A percentile compares a stretch with the other conserved stretches of the same genome.
These are phyloP conservation scores for Baronia brevicornis DNA, from an alignment of 2,888 invertebrate species.

Conservation along the genomic window DNA sequence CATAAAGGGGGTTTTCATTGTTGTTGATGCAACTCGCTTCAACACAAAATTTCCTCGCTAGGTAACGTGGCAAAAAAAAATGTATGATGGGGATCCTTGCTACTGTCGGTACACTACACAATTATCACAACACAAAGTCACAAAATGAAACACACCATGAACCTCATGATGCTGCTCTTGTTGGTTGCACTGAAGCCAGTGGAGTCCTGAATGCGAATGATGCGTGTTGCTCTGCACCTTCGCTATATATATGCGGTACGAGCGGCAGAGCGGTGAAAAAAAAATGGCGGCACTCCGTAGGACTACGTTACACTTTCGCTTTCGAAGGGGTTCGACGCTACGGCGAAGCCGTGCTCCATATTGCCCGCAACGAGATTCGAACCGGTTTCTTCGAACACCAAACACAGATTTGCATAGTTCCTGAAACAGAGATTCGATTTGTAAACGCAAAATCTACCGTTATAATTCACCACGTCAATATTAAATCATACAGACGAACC, in stretches of 20 bases:
- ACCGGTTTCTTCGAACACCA: slow-evolving; percentile 22
- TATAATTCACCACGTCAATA: too few relatives aligned
- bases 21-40: slow-evolving; percentile 15
- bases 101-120: slow-evolving; percentile 21
- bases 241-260: slow-evolving; percentile 70
- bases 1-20: neutral
- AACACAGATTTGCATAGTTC: slow-evolving; percentile 22
- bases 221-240: slow-evolving; percentile 56
- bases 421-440: slow-evolving; percentile 20
- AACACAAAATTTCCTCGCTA: slow-evolving; percentile 51
- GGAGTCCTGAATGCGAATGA: slow-evolving; percentile 75
- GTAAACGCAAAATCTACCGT: too few relatives aligned
- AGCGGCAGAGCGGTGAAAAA: slow-evolving; percentile 67
- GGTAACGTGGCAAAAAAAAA: slow-evolving; percentile 38
- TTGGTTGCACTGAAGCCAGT: slow-evolving; percentile 74
- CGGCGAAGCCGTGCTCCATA: slow-evolving; percentile 56
- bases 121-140: slow-evolving; percentile 24
- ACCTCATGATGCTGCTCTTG: slow-evolving; percentile 71
- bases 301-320: slow-evolving; percentile 74
- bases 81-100: slow-evolving; percentile 25
- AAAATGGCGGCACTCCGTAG: slow-evolving; percentile 61
- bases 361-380: slow-evolving; percentile 25
- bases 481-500: too few relatives aligned
- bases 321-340: slow-evolving; percentile 59
- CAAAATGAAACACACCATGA: slow-evolving; percentile 60